Conservation (phyloP, 2,888 invertebrate species). For the Dioctria linearis region DNA sequence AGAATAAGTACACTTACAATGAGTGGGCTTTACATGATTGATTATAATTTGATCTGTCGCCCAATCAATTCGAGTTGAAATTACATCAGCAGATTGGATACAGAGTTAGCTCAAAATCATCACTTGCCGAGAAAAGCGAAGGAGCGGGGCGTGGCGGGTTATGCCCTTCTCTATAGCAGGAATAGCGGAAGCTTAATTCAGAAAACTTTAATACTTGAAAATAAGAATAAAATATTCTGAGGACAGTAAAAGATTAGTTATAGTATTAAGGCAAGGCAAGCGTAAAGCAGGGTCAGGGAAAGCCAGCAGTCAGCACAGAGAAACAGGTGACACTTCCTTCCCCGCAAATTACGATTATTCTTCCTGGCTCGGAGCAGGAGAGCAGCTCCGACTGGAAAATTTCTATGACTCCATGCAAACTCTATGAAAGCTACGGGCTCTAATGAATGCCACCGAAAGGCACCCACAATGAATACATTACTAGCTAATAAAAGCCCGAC, state of each 20-base stretch:
- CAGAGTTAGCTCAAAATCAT: background rate
- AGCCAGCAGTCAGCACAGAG: background rate
- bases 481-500: conserved; percentile 47
- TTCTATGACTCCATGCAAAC: conserved; percentile 6
- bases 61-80: conserved; percentile 60
- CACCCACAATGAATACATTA: conserved; percentile 57
- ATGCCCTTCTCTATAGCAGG: background rate
- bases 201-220: background rate
- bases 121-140: background rate
- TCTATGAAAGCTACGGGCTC: conserved; percentile 53
- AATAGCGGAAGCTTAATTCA: too few relatives aligned
- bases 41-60: conserved; percentile 61
- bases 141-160: background rate
- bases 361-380: background rate
- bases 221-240: too few relatives aligned
- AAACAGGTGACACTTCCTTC: conserved; percentile 28
- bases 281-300: background rate
- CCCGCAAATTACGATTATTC: background rate
- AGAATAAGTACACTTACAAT: conserved; percentile 22
- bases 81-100: conserved; percentile 57
- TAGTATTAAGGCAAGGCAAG: too few relatives aligned
- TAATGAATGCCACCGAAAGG: conserved; percentile 58
- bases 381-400: background rate
- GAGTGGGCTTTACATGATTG: conserved; percentile 58
- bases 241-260: too few relatives aligned